Evolutionary conservation across 1,140 invertebrate species (phyloP).

Genomic region (Penaeus chinensis): DNA sequence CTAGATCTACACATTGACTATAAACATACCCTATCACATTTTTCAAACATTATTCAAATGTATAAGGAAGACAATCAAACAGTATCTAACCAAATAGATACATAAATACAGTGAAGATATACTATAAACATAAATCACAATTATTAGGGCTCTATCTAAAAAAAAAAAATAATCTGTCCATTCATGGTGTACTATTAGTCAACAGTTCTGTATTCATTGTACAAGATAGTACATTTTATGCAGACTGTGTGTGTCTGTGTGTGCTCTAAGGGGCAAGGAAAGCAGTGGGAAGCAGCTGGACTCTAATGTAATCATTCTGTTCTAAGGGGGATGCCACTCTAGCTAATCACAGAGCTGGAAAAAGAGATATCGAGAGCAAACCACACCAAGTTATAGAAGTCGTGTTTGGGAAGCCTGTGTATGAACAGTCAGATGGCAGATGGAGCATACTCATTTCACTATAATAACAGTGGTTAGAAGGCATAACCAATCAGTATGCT

Average conservation of each 20-base stretch:
- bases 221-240: no score
- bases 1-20: neutral
- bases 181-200: no score
- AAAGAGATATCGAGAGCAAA: neutral
- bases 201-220: no score
- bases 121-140: neutral
- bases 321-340: neutral
- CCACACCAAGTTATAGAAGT: slow-evolving; percentile 20
- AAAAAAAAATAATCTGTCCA: neutral
- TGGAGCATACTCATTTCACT: no score
- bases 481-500: no score
- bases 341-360: neutral
- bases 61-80: neutral
- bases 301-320: neutral
- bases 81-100: neutral
- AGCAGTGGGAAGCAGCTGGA: slow-evolving; percentile 12
- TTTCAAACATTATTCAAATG: no score
- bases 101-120: neutral
- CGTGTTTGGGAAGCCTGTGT: no score
- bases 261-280: neutral
- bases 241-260: no score
- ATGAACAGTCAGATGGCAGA: no score
- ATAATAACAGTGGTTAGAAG: no score
- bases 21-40: no score
- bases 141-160: neutral